A percentile compares a stretch with the other conserved stretches of the same genome.
phyloP scores from a whole-genome alignment of 2,797 vertebrate genomes.

The Xiphorhynchus erythropygius region DNA sequence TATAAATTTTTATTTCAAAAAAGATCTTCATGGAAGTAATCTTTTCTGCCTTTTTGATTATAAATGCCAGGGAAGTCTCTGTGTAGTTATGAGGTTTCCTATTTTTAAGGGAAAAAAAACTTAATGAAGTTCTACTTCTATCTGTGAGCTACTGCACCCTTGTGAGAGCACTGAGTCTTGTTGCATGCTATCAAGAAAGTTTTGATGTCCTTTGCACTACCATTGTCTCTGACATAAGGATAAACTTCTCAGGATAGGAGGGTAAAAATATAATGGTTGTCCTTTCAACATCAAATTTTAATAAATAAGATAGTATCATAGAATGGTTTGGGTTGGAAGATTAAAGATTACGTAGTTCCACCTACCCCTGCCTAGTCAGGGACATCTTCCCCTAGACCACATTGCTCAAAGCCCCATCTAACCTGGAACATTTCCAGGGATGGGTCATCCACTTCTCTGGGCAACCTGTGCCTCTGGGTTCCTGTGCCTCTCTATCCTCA shows the following conservation, averaged over 20 bases:
- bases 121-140: background rate
- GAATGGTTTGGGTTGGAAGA: background rate
- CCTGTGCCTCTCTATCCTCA: background rate
- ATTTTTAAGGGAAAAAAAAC: background rate
- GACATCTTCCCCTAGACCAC: background rate
- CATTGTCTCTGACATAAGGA: background rate
- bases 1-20: background rate
- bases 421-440: background rate
- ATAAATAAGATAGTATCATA: background rate
- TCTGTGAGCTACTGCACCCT: background rate
- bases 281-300: background rate
- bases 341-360: background rate
- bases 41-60: background rate
- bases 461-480: background rate
- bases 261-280: background rate
- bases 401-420: background rate
- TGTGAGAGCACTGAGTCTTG: background rate
- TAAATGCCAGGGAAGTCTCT: background rate
- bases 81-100: background rate
- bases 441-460: background rate
- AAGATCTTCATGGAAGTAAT: background rate
- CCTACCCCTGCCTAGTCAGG: fast-evolving
- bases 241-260: background rate
- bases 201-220: background rate
- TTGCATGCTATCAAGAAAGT: background rate